phyloP scores from a whole-genome alignment of 2,797 vertebrate genomes.

The Helicolenus hilgendorfi region DNA sequence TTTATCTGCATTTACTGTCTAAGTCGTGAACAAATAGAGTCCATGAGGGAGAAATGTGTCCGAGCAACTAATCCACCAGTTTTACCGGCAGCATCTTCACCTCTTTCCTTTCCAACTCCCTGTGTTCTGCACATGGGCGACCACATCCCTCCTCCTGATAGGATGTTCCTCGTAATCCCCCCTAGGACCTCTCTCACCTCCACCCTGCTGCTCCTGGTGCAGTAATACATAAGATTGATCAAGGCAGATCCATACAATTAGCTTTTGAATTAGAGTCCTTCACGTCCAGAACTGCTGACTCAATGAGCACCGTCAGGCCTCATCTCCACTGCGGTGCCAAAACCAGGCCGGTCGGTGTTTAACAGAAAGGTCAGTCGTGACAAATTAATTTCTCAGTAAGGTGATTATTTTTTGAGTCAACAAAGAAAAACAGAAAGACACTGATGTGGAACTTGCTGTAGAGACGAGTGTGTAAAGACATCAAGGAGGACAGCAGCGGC shows the following conservation, averaged over 20 bases:
- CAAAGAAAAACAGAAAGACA: background rate
- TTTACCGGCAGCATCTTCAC: too few species aligned
- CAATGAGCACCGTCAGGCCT: background rate
- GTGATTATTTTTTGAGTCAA: background rate
- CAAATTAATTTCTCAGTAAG: background rate
- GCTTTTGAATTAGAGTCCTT: constrained; percentile 68
- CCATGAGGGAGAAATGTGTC: too few species aligned
- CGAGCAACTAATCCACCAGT: too few species aligned
- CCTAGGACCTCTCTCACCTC: background rate
- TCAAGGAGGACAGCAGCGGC: too few species aligned
- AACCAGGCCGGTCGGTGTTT: background rate
- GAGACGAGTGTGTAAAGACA: background rate
- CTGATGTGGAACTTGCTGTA: background rate
- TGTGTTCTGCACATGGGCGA: too few species aligned
- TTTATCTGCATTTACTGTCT: too few species aligned
- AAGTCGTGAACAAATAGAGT: too few species aligned
- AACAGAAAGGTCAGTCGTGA: background rate
- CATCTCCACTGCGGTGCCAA: background rate
- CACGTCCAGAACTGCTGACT: constrained; percentile 64
- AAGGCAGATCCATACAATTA: constrained; percentile 77
- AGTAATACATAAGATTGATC: constrained; percentile 68
- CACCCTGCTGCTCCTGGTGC: constrained; percentile 20
- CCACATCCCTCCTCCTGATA: background rate
- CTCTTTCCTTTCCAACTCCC: too few species aligned
- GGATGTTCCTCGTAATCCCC: constrained; percentile 13